Base-by-base conservation (phyloP, 64 coral and sea anemone genomes). In the Actinia equina region DNA sequence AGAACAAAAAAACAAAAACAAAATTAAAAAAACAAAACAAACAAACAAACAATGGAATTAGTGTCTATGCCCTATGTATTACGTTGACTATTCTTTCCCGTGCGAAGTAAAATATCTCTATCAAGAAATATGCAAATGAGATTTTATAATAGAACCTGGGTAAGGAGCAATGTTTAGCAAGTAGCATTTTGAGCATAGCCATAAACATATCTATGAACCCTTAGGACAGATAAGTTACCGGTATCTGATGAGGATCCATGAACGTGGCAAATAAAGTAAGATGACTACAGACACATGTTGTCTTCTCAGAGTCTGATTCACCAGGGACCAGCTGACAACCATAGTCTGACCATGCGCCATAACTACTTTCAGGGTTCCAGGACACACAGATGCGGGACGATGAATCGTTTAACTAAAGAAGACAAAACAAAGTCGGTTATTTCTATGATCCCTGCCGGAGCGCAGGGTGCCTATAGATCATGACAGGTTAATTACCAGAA, bases 261-360 rank as follows among this genome's bases (percentile, higher is more conserved):
- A 88, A 70, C 14, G 54, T 54, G 6, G 87, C 49, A 80, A 88
- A 88, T 15, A 81, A 22, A 9, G 87, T 88, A 23, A 88, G 74
- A 70, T 88, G 87, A 17, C 77, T 51, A 54, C 87, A 88, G 18
- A 53, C 77, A 43, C 87, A 88, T 44, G 77, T 82, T 46, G 87
- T 88, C 16, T 80, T 81, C 3, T 77, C n/a, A 52, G 7, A 25
- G 30, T 88, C 59, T 18, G 87, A 81, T 23, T 81, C 58, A 44
- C 52, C 37, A 70, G 49, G 52, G 26, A 88, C 23, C 53, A 81
- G 22, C 17, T 74, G 76, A 80, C 87, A 88, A 25, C 87, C 87
- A 17, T 30, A 42, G 20, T 53, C 44, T 23, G 43, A 80, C 87
- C 87, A 88, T 82, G 77, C n/a, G 23, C 15, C 18, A 82, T 15